phyloP scores from a whole-genome alignment of 1,140 invertebrate genomes.

The Hestina assimilis region DNA sequence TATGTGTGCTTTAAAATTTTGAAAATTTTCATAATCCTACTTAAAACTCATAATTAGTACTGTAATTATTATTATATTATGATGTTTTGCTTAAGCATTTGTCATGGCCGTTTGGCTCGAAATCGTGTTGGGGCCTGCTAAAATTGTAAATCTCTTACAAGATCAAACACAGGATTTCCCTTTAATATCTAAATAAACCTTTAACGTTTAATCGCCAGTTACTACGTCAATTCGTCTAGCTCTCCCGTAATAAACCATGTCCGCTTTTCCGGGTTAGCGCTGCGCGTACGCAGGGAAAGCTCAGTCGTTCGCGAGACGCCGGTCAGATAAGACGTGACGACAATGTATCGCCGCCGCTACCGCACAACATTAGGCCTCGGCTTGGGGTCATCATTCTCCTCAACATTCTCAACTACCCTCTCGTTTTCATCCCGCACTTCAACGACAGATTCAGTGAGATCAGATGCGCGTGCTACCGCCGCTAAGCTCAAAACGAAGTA shows the following conservation, averaged over 20 bases:
- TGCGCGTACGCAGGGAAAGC: constrained; percentile 49
- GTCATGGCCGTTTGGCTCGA: too few relatives aligned
- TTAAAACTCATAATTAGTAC: too few relatives aligned
- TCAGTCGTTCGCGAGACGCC: constrained; percentile 45
- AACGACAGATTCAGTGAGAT: constrained; percentile 58
- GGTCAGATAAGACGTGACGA: constrained; percentile 31
- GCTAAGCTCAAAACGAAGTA: constrained; percentile 73
- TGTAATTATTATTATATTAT: too few relatives aligned
- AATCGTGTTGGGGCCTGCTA: too few relatives aligned
- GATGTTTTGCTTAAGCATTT: too few relatives aligned
- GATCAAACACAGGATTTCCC: neutral
- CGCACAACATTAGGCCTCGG: constrained; percentile 67
- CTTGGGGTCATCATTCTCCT: constrained; percentile 63
- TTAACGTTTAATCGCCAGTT: constrained; percentile 9
- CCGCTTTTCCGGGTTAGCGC: constrained; percentile 57
- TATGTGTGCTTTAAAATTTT: too few relatives aligned
- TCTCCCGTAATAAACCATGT: constrained; percentile 58
- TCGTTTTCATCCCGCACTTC: constrained; percentile 54
- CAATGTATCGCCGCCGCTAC: constrained; percentile 71
- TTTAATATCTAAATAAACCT: neutral
- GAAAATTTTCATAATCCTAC: too few relatives aligned
- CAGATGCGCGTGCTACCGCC: constrained; percentile 65
- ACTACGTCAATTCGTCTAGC: constrained; percentile 48
- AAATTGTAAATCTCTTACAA: neutral
- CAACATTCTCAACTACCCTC: constrained; percentile 61